Evolutionary conservation across 2,113 vertebrate genomes (phyloP).

Genomic region (Pseudopodoces humilis): DNA sequence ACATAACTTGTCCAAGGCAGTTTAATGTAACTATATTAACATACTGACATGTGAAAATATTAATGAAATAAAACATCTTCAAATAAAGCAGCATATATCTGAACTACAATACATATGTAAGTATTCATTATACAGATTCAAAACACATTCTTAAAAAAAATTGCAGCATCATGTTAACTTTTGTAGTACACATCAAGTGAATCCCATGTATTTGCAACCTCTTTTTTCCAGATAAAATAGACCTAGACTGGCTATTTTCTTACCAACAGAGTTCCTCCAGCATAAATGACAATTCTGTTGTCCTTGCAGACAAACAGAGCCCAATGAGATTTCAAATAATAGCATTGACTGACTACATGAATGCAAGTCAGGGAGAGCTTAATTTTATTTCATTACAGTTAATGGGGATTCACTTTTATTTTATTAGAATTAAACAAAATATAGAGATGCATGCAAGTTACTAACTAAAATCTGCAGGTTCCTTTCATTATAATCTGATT

Average conservation of each 20-base stretch:
- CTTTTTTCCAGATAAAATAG: not conserved
- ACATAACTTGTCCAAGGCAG: not conserved
- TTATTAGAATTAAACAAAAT: conserved; percentile 38
- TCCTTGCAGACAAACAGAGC: conserved; percentile 2
- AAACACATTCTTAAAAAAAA: not conserved
- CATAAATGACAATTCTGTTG: conserved; percentile 25
- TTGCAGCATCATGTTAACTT: not conserved
- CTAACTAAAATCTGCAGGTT: conserved; percentile 28
- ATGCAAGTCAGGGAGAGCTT: not conserved
- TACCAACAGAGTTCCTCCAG: not conserved
- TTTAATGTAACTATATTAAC: not conserved
- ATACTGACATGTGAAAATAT: not conserved
- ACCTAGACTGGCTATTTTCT: not conserved
- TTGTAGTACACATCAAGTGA: not conserved
- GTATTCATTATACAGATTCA: not conserved
- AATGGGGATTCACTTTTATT: conserved; percentile 23
- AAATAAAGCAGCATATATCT: not conserved
- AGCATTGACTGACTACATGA: not conserved
- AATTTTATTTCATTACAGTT: conserved; percentile 33
- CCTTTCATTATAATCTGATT: conserved; percentile 38
- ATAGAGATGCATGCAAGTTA: conserved; percentile 6
- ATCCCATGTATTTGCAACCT: not conserved
- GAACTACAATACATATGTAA: not conserved
- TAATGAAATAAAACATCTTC: not conserved
- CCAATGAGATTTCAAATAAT: conserved; percentile 29